These are phyloP conservation scores for Nyctibius grandis DNA, from an alignment of 2,797 vertebrate species.

Conservation along the genomic window DNA sequence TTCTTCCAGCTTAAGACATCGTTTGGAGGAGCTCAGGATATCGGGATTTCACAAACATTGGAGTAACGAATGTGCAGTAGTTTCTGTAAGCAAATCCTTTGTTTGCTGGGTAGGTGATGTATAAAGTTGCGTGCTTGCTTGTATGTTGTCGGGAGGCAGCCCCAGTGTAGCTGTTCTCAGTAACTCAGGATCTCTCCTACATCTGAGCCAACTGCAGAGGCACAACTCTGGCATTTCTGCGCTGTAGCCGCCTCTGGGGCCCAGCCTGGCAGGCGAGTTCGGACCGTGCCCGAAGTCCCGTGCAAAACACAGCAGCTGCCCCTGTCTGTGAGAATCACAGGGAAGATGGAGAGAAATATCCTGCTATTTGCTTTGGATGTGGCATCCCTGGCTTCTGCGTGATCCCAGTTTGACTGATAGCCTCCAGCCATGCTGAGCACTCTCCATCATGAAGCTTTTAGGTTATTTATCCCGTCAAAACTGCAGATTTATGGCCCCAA, in stretches of 20 bases:
- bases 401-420: neutral
- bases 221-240: neutral
- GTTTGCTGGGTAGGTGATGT: neutral
- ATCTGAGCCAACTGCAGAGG: neutral
- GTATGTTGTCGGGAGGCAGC: neutral
- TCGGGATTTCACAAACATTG: neutral
- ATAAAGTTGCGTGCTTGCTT: fast-evolving
- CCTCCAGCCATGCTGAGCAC: fast-evolving
- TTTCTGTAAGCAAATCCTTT: neutral
- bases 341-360: neutral
- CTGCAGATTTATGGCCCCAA: neutral
- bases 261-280: neutral
- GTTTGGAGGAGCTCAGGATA: neutral
- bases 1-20: neutral
- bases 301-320: neutral
- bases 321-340: fast-evolving
- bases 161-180: neutral
- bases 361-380: no score
- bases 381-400: neutral
- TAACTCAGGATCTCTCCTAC: no score
- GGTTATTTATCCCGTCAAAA: neutral
- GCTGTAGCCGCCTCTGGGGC: fast-evolving
- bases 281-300: fast-evolving
- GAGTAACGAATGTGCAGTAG: neutral
- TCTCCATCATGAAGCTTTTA: neutral